These are phyloP conservation scores for Numenius arquata DNA, from an alignment of 2,113 vertebrate genomes.

Conservation along the genomic window DNA sequence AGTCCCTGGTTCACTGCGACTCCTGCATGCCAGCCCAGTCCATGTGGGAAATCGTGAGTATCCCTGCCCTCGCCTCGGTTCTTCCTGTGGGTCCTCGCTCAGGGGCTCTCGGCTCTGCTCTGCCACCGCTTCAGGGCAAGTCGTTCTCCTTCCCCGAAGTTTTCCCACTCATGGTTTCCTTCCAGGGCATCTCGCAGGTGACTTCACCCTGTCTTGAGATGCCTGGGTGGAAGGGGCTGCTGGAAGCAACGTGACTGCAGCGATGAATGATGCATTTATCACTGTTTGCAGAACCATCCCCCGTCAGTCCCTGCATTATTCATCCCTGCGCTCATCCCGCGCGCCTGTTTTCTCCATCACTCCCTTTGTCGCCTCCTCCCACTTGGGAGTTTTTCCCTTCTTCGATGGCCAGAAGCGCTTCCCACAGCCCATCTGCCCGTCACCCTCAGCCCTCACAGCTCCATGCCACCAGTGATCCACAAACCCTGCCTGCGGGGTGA, in stretches of 20 bases:
- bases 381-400: background rate
- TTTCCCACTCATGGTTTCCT: background rate
- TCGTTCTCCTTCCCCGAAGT: background rate
- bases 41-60: slow-evolving; percentile 98
- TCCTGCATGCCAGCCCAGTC: slow-evolving; percentile 97
- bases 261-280: background rate
- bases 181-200: background rate
- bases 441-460: background rate
- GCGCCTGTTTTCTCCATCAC: background rate
- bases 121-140: background rate
- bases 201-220: background rate
- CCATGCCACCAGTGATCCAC: accelerated
- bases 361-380: background rate
- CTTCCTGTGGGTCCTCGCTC: accelerated
- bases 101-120: background rate
- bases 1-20: slow-evolving; percentile 98
- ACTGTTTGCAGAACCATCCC: background rate
- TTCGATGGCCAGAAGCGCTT: background rate
- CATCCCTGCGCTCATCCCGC: background rate
- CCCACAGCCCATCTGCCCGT: background rate
- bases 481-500: background rate
- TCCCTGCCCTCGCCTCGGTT: accelerated
- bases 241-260: background rate
- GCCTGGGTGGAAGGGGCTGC: background rate
- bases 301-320: background rate